Percentiles rank a stretch among this genome's conserved stretches.
These are phyloP conservation scores for Fregata magnificens DNA, from an alignment of 2,113 vertebrate species.

Conservation along the genomic window DNA sequence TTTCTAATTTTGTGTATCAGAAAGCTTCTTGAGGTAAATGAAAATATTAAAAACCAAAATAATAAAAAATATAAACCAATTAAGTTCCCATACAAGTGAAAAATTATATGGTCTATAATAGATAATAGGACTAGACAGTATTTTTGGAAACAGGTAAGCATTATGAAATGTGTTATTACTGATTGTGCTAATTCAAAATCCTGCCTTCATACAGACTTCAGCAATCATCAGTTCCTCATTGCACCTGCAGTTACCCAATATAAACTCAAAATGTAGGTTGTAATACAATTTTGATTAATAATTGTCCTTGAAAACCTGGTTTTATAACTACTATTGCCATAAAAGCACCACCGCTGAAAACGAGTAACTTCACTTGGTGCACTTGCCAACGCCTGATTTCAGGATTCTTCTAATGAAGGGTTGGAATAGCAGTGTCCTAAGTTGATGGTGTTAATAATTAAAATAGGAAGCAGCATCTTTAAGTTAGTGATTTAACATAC, in stretches of 20 bases:
- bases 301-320: neutral
- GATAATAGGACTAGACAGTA: neutral
- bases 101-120: neutral
- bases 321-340: neutral
- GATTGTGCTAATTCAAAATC: neutral
- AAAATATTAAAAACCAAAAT: neutral
- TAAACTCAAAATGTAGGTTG: neutral
- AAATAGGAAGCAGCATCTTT: neutral
- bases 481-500: neutral
- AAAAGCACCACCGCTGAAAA: neutral
- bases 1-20: neutral
- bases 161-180: neutral
- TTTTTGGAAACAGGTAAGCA: neutral
- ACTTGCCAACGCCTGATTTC: neutral
- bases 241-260: neutral
- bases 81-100: neutral
- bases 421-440: neutral
- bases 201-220: neutral
- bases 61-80: neutral
- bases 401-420: neutral
- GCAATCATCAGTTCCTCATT: neutral
- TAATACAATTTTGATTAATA: neutral
- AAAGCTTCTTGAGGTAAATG: neutral
- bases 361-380: neutral
- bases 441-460: neutral